These are phyloP conservation scores for Parasteatoda lunata DNA, from an alignment of 2,888 invertebrate species.

Conservation along the genomic window DNA sequence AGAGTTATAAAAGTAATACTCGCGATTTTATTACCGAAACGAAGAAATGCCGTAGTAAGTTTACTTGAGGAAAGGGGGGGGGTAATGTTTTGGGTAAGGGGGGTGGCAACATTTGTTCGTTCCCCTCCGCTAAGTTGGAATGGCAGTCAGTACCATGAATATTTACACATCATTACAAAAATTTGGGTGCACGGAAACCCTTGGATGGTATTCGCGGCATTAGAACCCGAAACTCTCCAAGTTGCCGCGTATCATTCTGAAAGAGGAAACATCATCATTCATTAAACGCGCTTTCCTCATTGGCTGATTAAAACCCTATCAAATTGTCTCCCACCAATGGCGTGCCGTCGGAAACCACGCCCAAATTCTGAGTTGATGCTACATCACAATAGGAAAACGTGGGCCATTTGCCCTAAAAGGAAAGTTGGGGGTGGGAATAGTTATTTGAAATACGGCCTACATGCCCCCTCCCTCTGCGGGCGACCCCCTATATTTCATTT, in stretches of 20 bases:
- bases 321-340: slow-evolving; percentile 64
- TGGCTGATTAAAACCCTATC: slow-evolving; percentile 66
- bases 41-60: slow-evolving; percentile 55
- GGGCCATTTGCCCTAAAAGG: slow-evolving; percentile 43
- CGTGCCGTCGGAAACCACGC: slow-evolving; percentile 26
- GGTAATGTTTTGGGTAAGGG: neutral
- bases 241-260: slow-evolving; percentile 36
- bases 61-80: neutral
- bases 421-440: slow-evolving; percentile 37
- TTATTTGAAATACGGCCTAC: slow-evolving; percentile 59
- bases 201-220: neutral
- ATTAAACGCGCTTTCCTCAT: slow-evolving; percentile 57
- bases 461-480: slow-evolving; percentile 23
- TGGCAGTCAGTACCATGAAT: slow-evolving; percentile 55
- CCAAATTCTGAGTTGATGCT: slow-evolving; percentile 18
- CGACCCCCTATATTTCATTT: slow-evolving; percentile 54
- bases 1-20: slow-evolving; percentile 46
- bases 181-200: slow-evolving; percentile 40
- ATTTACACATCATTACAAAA: slow-evolving; percentile 67
- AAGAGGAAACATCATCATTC: slow-evolving; percentile 64
- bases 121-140: slow-evolving; percentile 41
- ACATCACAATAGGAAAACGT: slow-evolving; percentile 43
- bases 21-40: slow-evolving; percentile 66
- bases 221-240: slow-evolving; percentile 23
- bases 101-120: slow-evolving; percentile 20